These are phyloP conservation scores for Erynnis tages DNA, from an alignment of 2,888 invertebrate species.

Conservation along the genomic window DNA sequence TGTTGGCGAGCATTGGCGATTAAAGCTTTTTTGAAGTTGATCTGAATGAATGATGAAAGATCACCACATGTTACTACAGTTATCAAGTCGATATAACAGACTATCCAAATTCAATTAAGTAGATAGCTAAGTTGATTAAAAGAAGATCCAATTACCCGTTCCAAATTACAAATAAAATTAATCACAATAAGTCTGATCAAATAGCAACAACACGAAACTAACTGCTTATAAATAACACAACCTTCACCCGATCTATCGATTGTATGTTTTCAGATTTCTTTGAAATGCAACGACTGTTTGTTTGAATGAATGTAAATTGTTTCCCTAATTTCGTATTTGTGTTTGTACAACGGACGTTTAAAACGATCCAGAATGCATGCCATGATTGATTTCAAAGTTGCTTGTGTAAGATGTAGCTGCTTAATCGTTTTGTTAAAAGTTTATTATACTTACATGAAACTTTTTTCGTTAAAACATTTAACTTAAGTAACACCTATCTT, in stretches of 20 bases:
- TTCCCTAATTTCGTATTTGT: neutral
- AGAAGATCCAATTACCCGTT: constrained; percentile 3
- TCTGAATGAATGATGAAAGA: no score
- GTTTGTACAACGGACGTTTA: constrained; percentile 5
- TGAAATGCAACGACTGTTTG: constrained; percentile 1
- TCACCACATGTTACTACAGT: no score
- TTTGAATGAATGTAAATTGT: neutral
- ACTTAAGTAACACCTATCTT: no score
- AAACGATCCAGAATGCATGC: constrained; percentile 6
- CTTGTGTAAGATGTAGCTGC: constrained; percentile 6
- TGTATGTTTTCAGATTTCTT: constrained; percentile 6
- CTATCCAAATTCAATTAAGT: constrained; percentile 4
- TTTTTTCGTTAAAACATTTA: neutral
- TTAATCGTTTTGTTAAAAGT: constrained; percentile 6
- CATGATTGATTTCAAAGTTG: constrained; percentile 15
- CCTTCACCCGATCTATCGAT: constrained; percentile 6
- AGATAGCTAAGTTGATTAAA: neutral
- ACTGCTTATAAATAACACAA: neutral
- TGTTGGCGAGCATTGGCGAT: no score
- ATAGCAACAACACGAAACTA: no score
- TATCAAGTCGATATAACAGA: neutral
- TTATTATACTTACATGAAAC: neutral
- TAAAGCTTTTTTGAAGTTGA: no score
- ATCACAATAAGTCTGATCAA: constrained; percentile 6
- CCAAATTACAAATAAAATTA: constrained; percentile 1